Conservation (phyloP, 2,888 invertebrate species). For the Hedya salicella region DNA sequence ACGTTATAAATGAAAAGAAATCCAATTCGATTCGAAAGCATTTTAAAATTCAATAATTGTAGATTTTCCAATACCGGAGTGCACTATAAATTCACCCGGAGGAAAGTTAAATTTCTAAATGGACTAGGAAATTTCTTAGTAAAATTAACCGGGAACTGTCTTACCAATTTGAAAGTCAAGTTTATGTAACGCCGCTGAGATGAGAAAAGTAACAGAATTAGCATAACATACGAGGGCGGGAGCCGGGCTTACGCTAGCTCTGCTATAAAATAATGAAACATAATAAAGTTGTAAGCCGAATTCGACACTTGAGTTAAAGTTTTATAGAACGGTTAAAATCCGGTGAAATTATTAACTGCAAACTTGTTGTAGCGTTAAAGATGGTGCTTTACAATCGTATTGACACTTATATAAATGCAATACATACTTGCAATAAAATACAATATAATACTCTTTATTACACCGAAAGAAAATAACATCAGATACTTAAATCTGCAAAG, state of each 20-base stretch:
- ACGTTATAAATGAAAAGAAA: constrained; percentile 34
- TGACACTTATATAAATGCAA: too few species aligned
- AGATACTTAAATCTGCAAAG: too few species aligned
- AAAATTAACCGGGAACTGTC: constrained; percentile 26
- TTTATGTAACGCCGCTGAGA: constrained; percentile 20
- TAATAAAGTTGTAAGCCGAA: constrained; percentile 13
- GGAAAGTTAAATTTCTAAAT: constrained; percentile 35
- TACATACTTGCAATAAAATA: too few species aligned
- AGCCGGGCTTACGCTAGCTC: neutral
- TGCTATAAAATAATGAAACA: neutral
- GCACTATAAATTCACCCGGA: constrained; percentile 36
- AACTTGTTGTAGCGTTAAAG: too few species aligned
- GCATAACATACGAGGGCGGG: constrained; percentile 26
- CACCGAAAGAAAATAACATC: too few species aligned
- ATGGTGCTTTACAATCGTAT: too few species aligned
- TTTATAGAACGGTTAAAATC: neutral
- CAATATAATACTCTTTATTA: too few species aligned
- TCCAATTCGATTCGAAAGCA: constrained; percentile 34
- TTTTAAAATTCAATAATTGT: constrained; percentile 39
- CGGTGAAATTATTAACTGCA: neutral
- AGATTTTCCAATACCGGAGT: constrained; percentile 31
- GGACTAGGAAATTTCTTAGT: constrained; percentile 35
- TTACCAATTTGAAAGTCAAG: constrained; percentile 23
- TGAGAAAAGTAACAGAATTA: constrained; percentile 22
- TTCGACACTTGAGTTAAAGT: constrained; percentile 1